Conservation (phyloP, 1,140 invertebrate genomes). For the Drosophila asahinai region DNA sequence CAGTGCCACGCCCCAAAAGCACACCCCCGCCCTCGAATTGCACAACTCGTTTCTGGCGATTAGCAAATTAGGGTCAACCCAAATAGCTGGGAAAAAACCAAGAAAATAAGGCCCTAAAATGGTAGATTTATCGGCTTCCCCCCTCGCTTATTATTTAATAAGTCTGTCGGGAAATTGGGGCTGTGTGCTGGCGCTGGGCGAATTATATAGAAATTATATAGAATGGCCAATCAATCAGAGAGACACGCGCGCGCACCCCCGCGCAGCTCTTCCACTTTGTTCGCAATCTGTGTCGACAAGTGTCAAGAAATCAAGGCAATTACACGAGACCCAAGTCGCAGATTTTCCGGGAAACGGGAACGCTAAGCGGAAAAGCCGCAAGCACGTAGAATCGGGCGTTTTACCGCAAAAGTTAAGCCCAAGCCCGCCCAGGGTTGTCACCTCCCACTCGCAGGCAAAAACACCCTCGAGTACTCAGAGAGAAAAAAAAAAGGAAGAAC, state of each 20-base stretch:
- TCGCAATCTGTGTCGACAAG: constrained; percentile 59
- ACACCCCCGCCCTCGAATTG: constrained; percentile 61
- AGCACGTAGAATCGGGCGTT: constrained; percentile 76
- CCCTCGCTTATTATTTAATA: constrained; percentile 41
- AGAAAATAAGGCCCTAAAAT: constrained; percentile 21
- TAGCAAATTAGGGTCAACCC: constrained; percentile 57
- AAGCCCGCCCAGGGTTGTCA: constrained; percentile 1
- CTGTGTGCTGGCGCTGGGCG: background rate
- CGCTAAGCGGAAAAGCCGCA: constrained; percentile 66
- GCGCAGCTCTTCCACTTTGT: constrained; percentile 15
- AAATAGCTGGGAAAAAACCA: background rate
- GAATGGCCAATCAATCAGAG: constrained; percentile 43
- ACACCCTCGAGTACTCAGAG: background rate
- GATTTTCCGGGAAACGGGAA: constrained; percentile 1
- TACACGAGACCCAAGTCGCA: constrained; percentile 40
- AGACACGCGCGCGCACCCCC: background rate
- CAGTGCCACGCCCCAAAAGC: constrained; percentile 58
- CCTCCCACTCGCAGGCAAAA: background rate
- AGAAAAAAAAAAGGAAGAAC: background rate
- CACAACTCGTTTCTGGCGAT: constrained; percentile 58
- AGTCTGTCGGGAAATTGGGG: constrained; percentile 1
- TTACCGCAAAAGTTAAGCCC: constrained; percentile 68
- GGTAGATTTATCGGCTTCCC: constrained; percentile 52
- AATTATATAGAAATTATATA: constrained; percentile 16
- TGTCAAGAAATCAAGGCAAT: constrained; percentile 64